These are phyloP conservation scores for Limnothrissa miodon DNA, from an alignment of 2,113 vertebrate species.

Conservation along the genomic window DNA sequence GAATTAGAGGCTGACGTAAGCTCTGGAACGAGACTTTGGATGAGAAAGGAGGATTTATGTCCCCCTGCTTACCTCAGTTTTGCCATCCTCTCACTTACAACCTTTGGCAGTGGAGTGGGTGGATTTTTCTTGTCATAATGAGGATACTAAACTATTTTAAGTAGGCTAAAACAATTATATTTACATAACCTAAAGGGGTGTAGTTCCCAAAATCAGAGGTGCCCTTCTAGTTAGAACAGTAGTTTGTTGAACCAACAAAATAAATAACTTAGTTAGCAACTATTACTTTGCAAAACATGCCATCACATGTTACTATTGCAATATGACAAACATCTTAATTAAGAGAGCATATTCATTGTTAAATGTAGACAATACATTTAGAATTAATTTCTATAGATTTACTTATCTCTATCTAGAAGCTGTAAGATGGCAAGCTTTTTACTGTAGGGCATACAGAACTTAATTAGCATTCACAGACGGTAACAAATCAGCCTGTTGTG, in stretches of 20 bases:
- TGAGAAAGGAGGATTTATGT: constrained; percentile 1
- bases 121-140: neutral
- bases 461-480: neutral
- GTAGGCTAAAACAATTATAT: neutral
- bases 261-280: too few relatives aligned
- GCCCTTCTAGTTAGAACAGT: too few relatives aligned
- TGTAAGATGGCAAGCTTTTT: too few relatives aligned
- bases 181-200: neutral
- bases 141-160: neutral
- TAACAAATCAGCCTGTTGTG: neutral
- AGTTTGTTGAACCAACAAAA: too few relatives aligned
- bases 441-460: too few relatives aligned
- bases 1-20: constrained; percentile 35
- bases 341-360: too few relatives aligned
- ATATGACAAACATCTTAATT: too few relatives aligned
- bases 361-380: neutral
- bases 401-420: too few relatives aligned
- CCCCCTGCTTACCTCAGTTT: constrained; percentile 8
- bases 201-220: too few relatives aligned
- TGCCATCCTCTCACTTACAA: neutral
- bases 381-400: too few relatives aligned
- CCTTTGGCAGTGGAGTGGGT: neutral
- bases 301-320: too few relatives aligned
- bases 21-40: constrained; percentile 48
- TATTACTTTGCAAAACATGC: too few relatives aligned